Evolutionary conservation across 2,888 invertebrate genomes (phyloP).

Genomic region (Diaphora mendica): DNA sequence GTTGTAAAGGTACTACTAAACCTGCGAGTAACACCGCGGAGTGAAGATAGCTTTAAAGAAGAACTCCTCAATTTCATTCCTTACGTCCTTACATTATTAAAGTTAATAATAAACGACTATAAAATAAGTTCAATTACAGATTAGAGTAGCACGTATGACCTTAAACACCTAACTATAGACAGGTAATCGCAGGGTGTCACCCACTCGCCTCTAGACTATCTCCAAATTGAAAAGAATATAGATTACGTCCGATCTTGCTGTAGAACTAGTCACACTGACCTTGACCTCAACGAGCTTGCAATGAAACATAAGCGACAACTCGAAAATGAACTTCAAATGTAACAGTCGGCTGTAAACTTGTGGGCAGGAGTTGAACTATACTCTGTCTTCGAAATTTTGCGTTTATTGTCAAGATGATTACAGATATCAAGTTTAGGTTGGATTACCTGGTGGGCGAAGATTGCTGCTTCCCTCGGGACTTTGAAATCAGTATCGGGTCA

Average conservation of each 20-base stretch:
- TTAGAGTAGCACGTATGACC: background rate
- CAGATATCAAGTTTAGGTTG: too few species aligned
- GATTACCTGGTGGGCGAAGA: too few species aligned
- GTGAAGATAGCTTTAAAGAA: too few species aligned
- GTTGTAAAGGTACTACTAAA: too few species aligned
- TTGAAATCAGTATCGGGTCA: too few species aligned
- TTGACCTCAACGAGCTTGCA: conserved; percentile 13
- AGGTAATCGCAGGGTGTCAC: background rate
- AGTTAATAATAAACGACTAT: too few species aligned
- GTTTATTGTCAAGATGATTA: too few species aligned
- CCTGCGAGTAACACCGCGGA: too few species aligned
- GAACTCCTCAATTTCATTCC: too few species aligned
- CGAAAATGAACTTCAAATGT: conserved; percentile 13
- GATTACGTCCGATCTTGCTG: background rate
- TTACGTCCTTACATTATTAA: too few species aligned
- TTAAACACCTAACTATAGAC: background rate
- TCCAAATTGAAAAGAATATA: background rate
- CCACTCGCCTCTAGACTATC: background rate
- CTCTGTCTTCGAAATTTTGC: background rate
- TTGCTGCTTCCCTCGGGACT: too few species aligned
- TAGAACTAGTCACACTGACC: conserved; percentile 1
- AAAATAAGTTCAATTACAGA: background rate
- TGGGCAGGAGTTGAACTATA: background rate
- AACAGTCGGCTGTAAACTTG: background rate
- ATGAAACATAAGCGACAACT: conserved; percentile 3